Percentiles rank a stretch among this genome's conserved stretches.
These are phyloP conservation scores for Athrips mouffetella DNA, from an alignment of 2,888 invertebrate genomes.

Conservation along the genomic window DNA sequence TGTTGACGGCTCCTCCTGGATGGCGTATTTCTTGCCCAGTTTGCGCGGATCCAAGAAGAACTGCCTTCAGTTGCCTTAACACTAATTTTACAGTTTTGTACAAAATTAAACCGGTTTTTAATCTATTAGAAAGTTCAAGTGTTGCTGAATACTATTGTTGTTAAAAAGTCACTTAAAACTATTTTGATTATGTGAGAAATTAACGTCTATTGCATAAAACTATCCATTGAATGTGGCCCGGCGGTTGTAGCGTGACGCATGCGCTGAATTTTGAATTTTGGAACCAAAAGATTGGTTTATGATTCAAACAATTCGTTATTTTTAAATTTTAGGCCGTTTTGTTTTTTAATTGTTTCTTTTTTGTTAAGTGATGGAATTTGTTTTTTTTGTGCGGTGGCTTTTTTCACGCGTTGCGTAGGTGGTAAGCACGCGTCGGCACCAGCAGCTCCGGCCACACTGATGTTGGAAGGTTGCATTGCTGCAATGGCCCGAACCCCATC, in stretches of 20 bases:
- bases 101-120: conserved; percentile 63
- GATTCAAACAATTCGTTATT: conserved; percentile 36
- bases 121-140: conserved; percentile 68
- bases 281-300: conserved; percentile 60
- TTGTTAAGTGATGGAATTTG: conserved; percentile 26
- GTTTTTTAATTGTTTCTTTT: conserved; percentile 36
- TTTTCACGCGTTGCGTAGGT: conserved; percentile 73
- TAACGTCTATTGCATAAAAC: conserved; percentile 75
- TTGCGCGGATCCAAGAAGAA: conserved; percentile 68
- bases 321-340: conserved; percentile 52
- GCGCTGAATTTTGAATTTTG: conserved; percentile 48
- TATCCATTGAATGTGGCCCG: conserved; percentile 71
- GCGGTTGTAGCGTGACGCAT: conserved; percentile 65
- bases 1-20: conserved; percentile 68
- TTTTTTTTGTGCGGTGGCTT: conserved; percentile 47
- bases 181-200: conserved; percentile 66
- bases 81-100: conserved; percentile 66
- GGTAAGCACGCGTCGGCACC: conserved; percentile 72
- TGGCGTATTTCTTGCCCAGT: conserved; percentile 63
- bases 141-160: conserved; percentile 74
- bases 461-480: conserved; percentile 61
- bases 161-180: conserved; percentile 70
- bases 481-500: conserved; percentile 51
- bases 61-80: conserved; percentile 73
- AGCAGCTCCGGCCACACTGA: conserved; percentile 77